Conservation (phyloP, 2,888 invertebrate genomes). For the Beris morrisii region DNA sequence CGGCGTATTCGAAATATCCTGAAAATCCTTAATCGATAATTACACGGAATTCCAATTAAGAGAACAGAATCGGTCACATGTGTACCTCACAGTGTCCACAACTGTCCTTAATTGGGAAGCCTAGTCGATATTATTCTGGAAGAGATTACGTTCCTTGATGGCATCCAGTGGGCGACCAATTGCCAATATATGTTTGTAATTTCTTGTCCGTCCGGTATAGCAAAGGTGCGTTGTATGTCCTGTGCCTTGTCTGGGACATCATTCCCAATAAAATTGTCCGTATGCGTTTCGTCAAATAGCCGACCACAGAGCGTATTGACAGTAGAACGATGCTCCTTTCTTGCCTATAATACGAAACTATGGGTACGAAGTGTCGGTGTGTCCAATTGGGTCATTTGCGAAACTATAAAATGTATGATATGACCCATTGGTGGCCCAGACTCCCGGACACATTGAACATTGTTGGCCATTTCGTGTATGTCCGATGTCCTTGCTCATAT, state of each 20-base stretch:
- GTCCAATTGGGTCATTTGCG: slow-evolving; percentile 37
- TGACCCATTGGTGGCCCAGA: no score
- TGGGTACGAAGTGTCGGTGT: slow-evolving; percentile 25
- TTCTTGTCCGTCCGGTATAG: slow-evolving; percentile 14
- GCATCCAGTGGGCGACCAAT: slow-evolving; percentile 29
- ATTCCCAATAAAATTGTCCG: slow-evolving; percentile 31
- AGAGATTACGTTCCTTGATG: slow-evolving; percentile 37
- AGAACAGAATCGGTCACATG: slow-evolving; percentile 34
- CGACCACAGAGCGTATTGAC: slow-evolving; percentile 25
- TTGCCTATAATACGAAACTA: slow-evolving; percentile 20
- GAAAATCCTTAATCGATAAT: slow-evolving; percentile 18
- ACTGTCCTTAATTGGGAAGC: slow-evolving; percentile 36
- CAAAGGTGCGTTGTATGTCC: not conserved
- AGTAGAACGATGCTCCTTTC: slow-evolving; percentile 32
- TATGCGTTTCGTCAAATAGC: slow-evolving; percentile 26
- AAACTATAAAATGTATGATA: slow-evolving; percentile 35
- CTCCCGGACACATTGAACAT: no score
- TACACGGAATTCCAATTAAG: slow-evolving; percentile 33
- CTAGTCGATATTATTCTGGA: slow-evolving; percentile 19
- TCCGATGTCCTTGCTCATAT: no score
- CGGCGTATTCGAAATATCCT: not conserved
- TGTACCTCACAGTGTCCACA: slow-evolving; percentile 32
- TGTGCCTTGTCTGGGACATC: not conserved
- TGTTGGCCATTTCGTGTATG: no score
- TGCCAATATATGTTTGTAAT: slow-evolving; percentile 36